Percentiles rank a stretch among this genome's conserved stretches.
Conservation (phyloP, 1,140 invertebrate genomes). For the Apis cerana region DNA sequence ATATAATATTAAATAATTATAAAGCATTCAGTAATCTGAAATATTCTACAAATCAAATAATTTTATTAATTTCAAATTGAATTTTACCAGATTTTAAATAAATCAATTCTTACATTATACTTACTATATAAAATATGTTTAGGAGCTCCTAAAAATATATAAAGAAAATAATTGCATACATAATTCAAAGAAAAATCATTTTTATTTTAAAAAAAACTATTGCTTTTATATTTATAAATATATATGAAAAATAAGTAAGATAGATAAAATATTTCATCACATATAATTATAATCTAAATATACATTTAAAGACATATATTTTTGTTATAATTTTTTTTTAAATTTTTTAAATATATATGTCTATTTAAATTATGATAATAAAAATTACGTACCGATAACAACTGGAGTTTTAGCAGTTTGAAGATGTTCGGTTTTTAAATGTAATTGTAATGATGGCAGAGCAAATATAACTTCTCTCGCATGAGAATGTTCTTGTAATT, state of each 20-base stretch:
- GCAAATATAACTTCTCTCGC: conserved; percentile 97
- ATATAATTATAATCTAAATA: background rate
- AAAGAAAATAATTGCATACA: conserved; percentile 66
- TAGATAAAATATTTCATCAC: background rate
- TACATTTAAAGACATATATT: background rate
- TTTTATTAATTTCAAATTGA: background rate
- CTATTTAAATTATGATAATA: conserved; percentile 4
- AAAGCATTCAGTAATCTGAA: background rate
- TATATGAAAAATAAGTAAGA: background rate
- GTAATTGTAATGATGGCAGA: conserved; percentile 94
- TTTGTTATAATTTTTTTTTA: background rate
- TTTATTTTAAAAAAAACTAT: background rate
- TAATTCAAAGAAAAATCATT: background rate
- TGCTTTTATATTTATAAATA: background rate
- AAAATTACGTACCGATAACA: conserved; percentile 82
- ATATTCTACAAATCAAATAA: conserved; percentile 2
- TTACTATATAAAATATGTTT: conserved; percentile 80
- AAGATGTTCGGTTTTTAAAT: conserved; percentile 95
- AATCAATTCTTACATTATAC: conserved; percentile 61
- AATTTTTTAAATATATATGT: background rate
- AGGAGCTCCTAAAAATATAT: conserved; percentile 78
- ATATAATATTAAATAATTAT: background rate
- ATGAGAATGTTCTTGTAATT: conserved; percentile 91
- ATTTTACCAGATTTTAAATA: conserved; percentile 29
- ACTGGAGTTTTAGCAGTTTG: conserved; percentile 89